These are phyloP conservation scores for Ctenomys sociabilis DNA, from an alignment of 2,113 vertebrate genomes.

Conservation along the genomic window DNA sequence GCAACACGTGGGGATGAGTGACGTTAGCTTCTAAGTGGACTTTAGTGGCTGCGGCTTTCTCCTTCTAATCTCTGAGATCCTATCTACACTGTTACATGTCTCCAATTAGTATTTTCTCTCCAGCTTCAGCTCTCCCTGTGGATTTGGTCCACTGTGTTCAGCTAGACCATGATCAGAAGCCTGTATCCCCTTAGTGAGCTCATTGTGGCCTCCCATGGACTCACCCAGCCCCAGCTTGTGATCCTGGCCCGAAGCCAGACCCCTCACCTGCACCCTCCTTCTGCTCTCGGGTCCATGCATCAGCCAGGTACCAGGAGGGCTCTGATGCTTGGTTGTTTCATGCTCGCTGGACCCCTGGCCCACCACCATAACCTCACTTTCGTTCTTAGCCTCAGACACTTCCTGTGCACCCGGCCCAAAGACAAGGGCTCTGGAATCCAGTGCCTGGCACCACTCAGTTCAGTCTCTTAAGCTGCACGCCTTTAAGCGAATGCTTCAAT, in stretches of 20 bases:
- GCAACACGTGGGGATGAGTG: fast-evolving
- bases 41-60: background rate
- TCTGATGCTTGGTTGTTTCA: background rate
- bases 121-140: background rate
- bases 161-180: background rate
- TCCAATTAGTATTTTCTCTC: background rate
- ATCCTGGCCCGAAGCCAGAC: background rate
- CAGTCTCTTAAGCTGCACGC: background rate
- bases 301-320: background rate
- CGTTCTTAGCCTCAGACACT: background rate
- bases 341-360: background rate
- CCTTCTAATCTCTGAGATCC: background rate
- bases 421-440: background rate
- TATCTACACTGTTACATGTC: background rate
- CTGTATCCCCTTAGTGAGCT: background rate
- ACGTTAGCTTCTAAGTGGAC: background rate
- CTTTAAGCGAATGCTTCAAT: background rate
- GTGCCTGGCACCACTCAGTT: background rate
- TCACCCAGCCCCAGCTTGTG: background rate
- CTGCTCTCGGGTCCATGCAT: background rate
- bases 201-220: background rate
- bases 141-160: background rate
- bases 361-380: background rate
- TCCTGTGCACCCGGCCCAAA: background rate
- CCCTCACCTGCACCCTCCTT: background rate